Conservation (phyloP, 1,140 invertebrate species). For the Apis laboriosa region DNA sequence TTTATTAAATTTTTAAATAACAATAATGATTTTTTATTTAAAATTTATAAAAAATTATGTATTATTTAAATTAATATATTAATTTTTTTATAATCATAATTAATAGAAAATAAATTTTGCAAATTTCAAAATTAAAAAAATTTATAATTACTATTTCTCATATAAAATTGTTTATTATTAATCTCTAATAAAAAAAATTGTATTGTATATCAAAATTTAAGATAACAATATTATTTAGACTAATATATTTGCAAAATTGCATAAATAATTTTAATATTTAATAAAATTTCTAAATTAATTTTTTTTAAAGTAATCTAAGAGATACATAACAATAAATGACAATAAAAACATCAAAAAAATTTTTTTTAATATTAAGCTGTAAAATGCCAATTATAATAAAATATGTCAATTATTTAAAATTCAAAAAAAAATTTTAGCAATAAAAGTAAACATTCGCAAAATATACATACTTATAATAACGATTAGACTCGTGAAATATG, state of each 20-base stretch:
- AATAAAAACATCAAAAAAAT: neutral
- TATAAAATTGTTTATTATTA: neutral
- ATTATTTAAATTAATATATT: constrained; percentile 5
- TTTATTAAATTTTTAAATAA: neutral
- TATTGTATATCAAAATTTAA: neutral
- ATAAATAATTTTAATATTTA: neutral
- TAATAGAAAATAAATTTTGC: neutral
- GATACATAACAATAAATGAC: neutral
- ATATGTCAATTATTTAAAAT: constrained; percentile 13
- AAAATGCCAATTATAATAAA: neutral
- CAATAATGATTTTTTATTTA: constrained; percentile 6
- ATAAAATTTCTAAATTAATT: neutral
- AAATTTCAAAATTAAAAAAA: constrained; percentile 2
- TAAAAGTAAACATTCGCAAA: constrained; percentile 19
- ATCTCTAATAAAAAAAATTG: neutral
- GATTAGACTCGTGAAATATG: constrained; percentile 59
- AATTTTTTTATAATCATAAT: neutral
- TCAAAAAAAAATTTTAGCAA: neutral
- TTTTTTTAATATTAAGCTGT: neutral
- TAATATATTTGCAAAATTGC: neutral
- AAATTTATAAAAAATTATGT: neutral
- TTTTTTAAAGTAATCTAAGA: neutral
- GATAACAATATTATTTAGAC: constrained; percentile 18
- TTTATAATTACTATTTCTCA: neutral
- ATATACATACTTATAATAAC: constrained; percentile 45